Evolutionary conservation across 2,888 invertebrate genomes (phyloP), one percentile per base, ranked within the genome.

Genomic region (Rhopalosiphum nymphaeae): DNA sequence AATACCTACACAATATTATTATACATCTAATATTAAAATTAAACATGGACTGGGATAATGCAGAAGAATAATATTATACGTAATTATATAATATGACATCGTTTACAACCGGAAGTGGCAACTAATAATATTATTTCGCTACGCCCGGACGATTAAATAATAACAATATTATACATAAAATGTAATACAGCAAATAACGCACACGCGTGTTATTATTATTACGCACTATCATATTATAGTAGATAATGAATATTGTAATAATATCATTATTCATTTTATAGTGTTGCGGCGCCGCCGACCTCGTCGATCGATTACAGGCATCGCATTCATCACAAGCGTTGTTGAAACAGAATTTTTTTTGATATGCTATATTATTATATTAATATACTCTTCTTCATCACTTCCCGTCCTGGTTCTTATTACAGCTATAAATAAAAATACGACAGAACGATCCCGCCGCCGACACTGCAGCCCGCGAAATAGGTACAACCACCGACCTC

Each of bases 41-140:
- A 46, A 46, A 46, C 36, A 21, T 36, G 36, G 21, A 36, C 36
- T 78, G 78, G 78, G 36, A 67, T 67, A 67, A 67, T 67, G 36
- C 78, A 21, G 9, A 36, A 9, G 36, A 36, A 78, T 67, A 53
- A 53, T 21, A 61, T 21, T 78, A 36, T 78, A 78, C n/a, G 1
- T 67, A n/a, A 78, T 78, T 78, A 78, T 78, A 78, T 78, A 78
- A 78, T 78, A 57, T 57, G 57, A 89, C 57, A 57, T 56, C 57
- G 42, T 26, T 57, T 89, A 89, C 57, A 29, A 42, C 29, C 42
- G 89, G 57, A 89, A 89, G 57, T 89, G 89, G 42, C 89, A 29
- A 61, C 57, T 42, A 44, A 61, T 42, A 42, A 57, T 57, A 89
- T 57, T 57, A 89, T 89, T 57, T 44, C 44, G 57, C 42, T 44